Evolutionary conservation across 2,113 vertebrate species (phyloP).

Genomic region (Sylvilagus bachmani): DNA sequence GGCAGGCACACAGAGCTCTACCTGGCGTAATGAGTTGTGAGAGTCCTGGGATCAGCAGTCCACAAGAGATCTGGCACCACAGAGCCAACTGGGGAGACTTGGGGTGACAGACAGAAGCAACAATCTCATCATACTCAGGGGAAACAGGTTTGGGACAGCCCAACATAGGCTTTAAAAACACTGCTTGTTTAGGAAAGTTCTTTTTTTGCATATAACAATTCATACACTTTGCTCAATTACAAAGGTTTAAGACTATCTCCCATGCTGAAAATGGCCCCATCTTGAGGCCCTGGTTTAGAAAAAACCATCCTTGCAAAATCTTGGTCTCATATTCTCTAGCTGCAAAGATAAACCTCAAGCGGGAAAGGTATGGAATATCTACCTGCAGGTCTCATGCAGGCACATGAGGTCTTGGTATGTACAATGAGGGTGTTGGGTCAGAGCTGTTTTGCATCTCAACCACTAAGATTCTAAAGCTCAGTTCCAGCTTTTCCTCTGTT

Average conservation of each 20-base stretch:
- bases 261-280: not conserved
- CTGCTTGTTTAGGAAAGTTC: not conserved
- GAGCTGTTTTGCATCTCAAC: not conserved
- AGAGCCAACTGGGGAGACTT: not conserved
- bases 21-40: not conserved
- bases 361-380: not conserved
- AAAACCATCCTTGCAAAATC: not conserved
- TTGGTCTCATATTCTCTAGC: not conserved
- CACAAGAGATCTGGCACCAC: not conserved
- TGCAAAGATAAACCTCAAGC: not conserved
- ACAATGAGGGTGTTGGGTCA: not conserved
- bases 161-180: not conserved
- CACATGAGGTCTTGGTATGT: too few relatives aligned
- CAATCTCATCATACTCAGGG: fast-evolving
- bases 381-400: not conserved
- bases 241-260: conserved; percentile 39
- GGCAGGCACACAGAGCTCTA: not conserved
- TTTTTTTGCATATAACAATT: conserved; percentile 2
- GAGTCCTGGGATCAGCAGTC: not conserved
- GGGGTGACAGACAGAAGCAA: not conserved
- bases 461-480: not conserved
- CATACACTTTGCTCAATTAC: not conserved
- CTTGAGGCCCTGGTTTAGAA: conserved; percentile 31
- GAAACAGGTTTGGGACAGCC: not conserved
- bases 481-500: not conserved